phyloP scores from a whole-genome alignment of 2,113 vertebrate species.

The Falco punctatus region DNA sequence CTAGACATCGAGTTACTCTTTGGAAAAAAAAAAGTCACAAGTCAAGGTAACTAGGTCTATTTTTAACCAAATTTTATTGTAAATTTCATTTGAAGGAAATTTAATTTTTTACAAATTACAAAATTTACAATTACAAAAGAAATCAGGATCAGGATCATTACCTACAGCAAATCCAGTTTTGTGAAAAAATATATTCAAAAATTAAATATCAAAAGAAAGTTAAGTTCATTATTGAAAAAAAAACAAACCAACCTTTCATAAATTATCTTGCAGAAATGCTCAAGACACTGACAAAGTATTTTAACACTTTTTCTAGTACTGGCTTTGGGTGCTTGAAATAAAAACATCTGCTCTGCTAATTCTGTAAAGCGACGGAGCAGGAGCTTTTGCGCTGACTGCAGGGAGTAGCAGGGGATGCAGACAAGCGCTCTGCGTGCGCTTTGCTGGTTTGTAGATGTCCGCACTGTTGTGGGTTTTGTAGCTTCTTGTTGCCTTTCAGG shows the following conservation, averaged over 20 bases:
- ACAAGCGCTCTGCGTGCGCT: accelerated
- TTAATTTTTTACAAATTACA: conserved; percentile 47
- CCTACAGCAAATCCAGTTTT: conserved; percentile 30
- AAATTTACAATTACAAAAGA: conserved; percentile 64
- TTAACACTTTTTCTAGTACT: background rate
- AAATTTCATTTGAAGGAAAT: background rate
- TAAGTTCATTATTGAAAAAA: conserved; percentile 36
- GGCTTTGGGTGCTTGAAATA: background rate
- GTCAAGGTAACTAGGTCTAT: background rate
- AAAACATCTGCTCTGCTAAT: background rate
- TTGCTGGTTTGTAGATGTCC: background rate
- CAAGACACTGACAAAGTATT: conserved; percentile 19
- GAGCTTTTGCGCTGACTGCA: background rate
- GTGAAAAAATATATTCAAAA: conserved; percentile 73
- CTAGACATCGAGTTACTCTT: too few relatives aligned
- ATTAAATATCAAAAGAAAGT: conserved; percentile 70
- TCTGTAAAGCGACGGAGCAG: accelerated
- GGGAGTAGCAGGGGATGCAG: background rate
- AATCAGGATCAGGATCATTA: background rate
- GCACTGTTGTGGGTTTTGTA: accelerated
- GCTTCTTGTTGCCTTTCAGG: background rate
- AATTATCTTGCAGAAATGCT: conserved; percentile 60
- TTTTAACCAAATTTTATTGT: conserved; percentile 46
- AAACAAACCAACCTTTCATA: background rate
- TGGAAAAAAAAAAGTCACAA: background rate